Evolutionary conservation across 2,888 invertebrate genomes (phyloP).

Genomic region (Eristalis pertinax): DNA sequence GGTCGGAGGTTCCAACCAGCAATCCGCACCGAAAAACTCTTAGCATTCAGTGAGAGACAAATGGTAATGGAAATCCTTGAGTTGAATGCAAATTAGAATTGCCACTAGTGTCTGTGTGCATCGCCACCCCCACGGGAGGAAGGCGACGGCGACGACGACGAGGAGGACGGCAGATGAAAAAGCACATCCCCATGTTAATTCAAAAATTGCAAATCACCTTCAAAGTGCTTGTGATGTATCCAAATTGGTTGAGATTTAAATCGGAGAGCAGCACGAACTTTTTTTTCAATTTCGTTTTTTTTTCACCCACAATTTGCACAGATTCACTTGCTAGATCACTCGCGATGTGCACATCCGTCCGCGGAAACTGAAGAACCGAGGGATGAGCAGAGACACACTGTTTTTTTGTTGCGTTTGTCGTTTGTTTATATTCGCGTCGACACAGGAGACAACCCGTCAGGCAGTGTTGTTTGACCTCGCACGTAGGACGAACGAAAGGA

Average conservation of each 20-base stretch:
- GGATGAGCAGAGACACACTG: neutral
- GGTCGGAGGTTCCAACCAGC: neutral
- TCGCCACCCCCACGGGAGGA: neutral
- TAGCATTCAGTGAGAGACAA: neutral
- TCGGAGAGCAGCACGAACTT: neutral
- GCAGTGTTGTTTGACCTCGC: neutral
- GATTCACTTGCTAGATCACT: neutral
- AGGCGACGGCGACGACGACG: too few relatives aligned
- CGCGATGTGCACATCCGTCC: neutral
- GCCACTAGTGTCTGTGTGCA: neutral
- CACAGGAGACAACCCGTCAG: neutral
- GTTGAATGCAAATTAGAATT: constrained; percentile 53
- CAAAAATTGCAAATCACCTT: constrained; percentile 29
- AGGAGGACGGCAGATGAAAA: too few relatives aligned
- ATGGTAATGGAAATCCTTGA: constrained; percentile 19
- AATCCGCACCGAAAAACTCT: constrained; percentile 9
- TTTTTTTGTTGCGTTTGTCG: neutral
- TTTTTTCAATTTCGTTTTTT: neutral
- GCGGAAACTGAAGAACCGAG: neutral
- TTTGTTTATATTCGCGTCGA: neutral
- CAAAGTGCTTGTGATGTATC: constrained; percentile 22
- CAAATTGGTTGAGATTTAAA: constrained; percentile 26
- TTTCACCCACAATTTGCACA: neutral
- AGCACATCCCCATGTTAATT: neutral
- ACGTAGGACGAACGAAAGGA: neutral